These are phyloP conservation scores for Pseudochromis fuscus DNA, from an alignment of 2,797 vertebrate genomes.

Conservation along the genomic window DNA sequence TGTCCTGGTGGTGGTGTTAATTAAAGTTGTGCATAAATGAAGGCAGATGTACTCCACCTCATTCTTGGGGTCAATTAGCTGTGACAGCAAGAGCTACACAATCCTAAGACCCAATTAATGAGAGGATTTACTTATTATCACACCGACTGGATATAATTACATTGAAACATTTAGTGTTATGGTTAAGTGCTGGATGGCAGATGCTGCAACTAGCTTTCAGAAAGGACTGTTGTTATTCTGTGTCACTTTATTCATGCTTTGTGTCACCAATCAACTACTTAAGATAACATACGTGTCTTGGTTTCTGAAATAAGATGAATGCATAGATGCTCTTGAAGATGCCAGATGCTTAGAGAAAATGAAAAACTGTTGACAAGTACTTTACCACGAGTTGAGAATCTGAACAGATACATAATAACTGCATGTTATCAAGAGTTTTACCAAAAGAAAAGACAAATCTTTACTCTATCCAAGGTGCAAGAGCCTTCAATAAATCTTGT, in stretches of 20 bases:
- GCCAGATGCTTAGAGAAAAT: slow-evolving; percentile 13
- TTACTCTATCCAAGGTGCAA: neutral
- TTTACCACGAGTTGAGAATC: slow-evolving; percentile 8
- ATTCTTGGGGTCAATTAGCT: slow-evolving; percentile 80
- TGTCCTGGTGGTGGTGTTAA: slow-evolving; percentile 62
- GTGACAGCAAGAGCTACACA: slow-evolving; percentile 67
- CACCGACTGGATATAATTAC: slow-evolving; percentile 68
- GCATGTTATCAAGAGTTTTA: too few species aligned
- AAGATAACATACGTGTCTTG: neutral
- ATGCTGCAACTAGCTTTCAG: slow-evolving; percentile 32
- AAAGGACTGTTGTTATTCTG: slow-evolving; percentile 11
- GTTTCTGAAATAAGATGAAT: neutral
- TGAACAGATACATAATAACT: slow-evolving; percentile 12
- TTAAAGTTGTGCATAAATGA: slow-evolving; percentile 76
- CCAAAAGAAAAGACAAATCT: slow-evolving; percentile 18
- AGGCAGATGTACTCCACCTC: slow-evolving; percentile 74
- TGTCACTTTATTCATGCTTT: slow-evolving; percentile 20
- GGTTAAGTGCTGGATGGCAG: slow-evolving; percentile 52
- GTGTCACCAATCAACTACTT: neutral
- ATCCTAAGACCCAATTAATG: slow-evolving; percentile 77
- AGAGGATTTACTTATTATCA: slow-evolving; percentile 76
- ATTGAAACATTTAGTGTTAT: slow-evolving; percentile 60
- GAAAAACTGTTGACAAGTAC: slow-evolving; percentile 16
- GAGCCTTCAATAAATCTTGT: slow-evolving; percentile 3
- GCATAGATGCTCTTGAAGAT: neutral